Conservation (phyloP, 2,888 invertebrate species). For the Archips crataeganus region DNA sequence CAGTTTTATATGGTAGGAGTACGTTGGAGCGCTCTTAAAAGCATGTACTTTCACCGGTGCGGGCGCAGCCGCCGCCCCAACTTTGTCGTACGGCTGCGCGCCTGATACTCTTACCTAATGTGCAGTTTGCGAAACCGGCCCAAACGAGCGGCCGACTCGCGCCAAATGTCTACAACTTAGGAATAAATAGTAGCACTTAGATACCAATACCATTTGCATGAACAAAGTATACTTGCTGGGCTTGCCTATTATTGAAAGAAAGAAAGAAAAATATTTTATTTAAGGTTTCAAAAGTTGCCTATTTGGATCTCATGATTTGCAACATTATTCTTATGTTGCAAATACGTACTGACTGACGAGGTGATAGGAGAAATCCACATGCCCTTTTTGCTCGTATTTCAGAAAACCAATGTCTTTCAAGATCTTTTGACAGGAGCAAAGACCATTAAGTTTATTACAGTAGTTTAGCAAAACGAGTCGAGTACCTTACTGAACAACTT, state of each 20-base stretch:
- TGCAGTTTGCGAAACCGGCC: conserved; percentile 74
- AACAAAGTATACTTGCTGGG: conserved; percentile 34
- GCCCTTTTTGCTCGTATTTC: not conserved
- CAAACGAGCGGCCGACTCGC: conserved; percentile 60
- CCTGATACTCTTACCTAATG: conserved; percentile 78
- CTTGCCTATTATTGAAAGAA: conserved; percentile 40
- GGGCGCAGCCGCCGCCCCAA: conserved; percentile 60
- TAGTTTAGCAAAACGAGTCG: too few species aligned
- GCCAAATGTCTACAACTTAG: conserved; percentile 57
- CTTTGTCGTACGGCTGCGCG: conserved; percentile 73
- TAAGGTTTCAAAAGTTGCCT: not conserved
- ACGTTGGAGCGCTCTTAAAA: conserved; percentile 51
- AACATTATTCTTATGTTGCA: not conserved
- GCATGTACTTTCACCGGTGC: conserved; percentile 75
- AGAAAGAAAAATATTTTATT: too few species aligned
- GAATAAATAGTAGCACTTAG: conserved; percentile 50
- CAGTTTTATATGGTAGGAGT: conserved; percentile 55
- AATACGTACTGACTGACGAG: not conserved
- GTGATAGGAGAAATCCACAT: not conserved
- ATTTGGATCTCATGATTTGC: not conserved
- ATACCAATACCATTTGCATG: conserved; percentile 31
- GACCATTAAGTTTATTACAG: too few species aligned
- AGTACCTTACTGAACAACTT: not conserved
- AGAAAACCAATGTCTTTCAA: not conserved
- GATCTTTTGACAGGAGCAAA: too few species aligned